Evolutionary conservation across 92 coral and sea anemone genomes (phyloP).

Genomic region (Zoanthus sociatus): DNA sequence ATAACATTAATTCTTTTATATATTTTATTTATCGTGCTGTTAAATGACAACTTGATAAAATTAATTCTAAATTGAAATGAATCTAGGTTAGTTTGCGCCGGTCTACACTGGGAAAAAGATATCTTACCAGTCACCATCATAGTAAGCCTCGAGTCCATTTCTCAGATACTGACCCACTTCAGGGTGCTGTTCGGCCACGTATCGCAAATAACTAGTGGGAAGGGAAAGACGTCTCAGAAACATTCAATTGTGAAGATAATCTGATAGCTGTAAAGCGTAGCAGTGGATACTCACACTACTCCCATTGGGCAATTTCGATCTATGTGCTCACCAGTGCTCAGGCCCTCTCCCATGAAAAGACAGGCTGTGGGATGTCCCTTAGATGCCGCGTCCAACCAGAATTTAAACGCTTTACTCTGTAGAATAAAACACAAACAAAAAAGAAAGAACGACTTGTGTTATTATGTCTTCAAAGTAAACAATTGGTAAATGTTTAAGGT

Average conservation of each 20-base stretch:
- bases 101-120: no score
- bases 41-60: no score
- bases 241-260: neutral
- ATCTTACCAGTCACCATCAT: constrained; percentile 73
- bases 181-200: constrained; percentile 93
- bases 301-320: constrained; percentile 76
- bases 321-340: constrained; percentile 78
- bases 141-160: constrained; percentile 83
- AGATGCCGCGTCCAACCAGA: constrained; percentile 84
- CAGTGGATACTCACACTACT: constrained; percentile 71
- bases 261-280: no score
- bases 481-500: no score
- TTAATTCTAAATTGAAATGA: no score
- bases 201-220: constrained; percentile 73
- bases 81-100: no score
- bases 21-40: no score
- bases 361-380: constrained; percentile 96
- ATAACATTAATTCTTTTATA: no score
- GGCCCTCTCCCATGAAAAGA: constrained; percentile 87
- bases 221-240: neutral
- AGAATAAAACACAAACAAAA: neutral
- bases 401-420: constrained; percentile 78
- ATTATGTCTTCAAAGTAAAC: no score
- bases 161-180: constrained; percentile 85
- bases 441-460: neutral